Percentiles rank a stretch among this genome's conserved stretches.
Evolutionary conservation across 2,888 invertebrate genomes (phyloP).

Genomic region (Callyntrura sp.): DNA sequence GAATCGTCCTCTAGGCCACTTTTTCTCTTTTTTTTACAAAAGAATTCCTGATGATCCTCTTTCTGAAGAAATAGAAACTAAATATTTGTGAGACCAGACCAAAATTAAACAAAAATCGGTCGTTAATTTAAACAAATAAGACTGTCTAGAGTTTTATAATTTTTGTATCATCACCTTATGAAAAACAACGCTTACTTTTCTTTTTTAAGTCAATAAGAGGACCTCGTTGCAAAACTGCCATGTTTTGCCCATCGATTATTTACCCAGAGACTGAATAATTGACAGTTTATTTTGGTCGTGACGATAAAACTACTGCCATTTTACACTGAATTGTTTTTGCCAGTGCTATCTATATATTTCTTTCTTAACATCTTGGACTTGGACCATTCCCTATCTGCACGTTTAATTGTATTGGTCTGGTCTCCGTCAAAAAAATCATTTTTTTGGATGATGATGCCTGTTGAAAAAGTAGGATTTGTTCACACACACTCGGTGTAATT

Average conservation of each 20-base stretch:
- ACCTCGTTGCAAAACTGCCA: background rate
- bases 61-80: background rate
- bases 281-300: too few relatives aligned
- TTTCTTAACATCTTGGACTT: background rate
- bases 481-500: background rate
- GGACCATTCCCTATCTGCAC: background rate
- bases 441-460: background rate
- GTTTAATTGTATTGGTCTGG: constrained; percentile 9
- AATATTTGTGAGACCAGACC: constrained; percentile 5
- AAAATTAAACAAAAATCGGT: background rate
- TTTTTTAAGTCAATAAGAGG: background rate
- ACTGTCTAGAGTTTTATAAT: too few relatives aligned
- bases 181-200: background rate
- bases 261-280: too few relatives aligned
- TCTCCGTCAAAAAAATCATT: background rate
- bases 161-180: background rate
- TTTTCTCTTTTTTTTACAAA: background rate
- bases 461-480: constrained; percentile 20
- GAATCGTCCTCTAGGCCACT: constrained; percentile 6
- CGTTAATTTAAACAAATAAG: background rate
- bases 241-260: background rate
- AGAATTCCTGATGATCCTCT: too few relatives aligned
- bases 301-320: too few relatives aligned
- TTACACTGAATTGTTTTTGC: background rate
- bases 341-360: background rate